phyloP scores from a whole-genome alignment of 2,113 vertebrate species.

The Mustela nigripes region DNA sequence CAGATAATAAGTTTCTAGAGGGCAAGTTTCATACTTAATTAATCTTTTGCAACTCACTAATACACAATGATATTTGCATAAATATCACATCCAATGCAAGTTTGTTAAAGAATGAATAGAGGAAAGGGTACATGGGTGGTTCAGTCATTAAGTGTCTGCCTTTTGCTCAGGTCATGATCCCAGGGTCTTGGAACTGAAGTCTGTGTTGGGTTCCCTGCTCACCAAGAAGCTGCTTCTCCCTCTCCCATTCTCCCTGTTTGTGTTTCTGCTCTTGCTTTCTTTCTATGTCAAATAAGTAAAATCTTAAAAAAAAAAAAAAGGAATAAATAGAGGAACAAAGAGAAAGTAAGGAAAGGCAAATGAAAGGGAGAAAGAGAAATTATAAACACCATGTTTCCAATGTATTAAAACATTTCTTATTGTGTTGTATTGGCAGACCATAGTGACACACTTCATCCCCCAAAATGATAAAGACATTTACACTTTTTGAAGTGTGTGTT shows the following conservation, averaged over 20 bases:
- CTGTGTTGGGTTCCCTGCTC: too few relatives aligned
- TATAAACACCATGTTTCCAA: neutral
- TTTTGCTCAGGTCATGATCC: too few relatives aligned
- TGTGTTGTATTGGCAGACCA: neutral
- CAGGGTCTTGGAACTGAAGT: too few relatives aligned
- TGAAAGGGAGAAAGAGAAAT: neutral
- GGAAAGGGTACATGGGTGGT: too few relatives aligned
- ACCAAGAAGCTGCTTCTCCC: too few relatives aligned
- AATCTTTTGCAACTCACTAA: neutral
- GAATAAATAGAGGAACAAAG: neutral
- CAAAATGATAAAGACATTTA: neutral
- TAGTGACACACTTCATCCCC: accelerated
- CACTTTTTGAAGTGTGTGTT: neutral
- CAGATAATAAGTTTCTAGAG: neutral
- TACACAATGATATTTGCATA: neutral
- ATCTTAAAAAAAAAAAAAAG: neutral
- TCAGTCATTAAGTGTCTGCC: too few relatives aligned
- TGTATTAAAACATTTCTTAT: neutral
- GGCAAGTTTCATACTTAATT: neutral
- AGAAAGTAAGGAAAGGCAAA: neutral
- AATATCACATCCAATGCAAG: neutral
- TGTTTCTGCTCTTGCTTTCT: too few relatives aligned
- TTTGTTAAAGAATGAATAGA: neutral
- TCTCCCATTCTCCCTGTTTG: too few relatives aligned
- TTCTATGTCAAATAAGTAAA: too few relatives aligned